Conservation (phyloP, 1,140 invertebrate genomes). For the Saccostrea echinata region DNA sequence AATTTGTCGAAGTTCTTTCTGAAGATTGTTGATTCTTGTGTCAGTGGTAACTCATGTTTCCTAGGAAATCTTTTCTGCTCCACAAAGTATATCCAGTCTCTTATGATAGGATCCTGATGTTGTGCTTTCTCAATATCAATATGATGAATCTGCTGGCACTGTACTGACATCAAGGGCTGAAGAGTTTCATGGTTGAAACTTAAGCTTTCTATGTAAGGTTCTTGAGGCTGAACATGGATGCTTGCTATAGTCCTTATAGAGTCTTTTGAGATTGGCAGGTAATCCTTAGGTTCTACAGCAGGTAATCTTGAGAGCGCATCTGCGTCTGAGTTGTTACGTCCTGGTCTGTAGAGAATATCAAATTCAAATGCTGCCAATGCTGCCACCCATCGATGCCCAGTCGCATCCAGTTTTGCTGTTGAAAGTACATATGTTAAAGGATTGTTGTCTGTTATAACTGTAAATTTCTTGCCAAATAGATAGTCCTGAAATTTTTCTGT, state of each 20-base stretch:
- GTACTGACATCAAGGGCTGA: slow-evolving; percentile 9
- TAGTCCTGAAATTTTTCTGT: slow-evolving; percentile 58
- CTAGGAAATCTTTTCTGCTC: background rate
- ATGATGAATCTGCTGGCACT: background rate
- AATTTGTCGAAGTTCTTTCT: slow-evolving; percentile 49
- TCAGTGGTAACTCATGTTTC: slow-evolving; percentile 17
- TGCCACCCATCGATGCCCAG: slow-evolving; percentile 53
- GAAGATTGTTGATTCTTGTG: slow-evolving; percentile 36
- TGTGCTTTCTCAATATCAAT: slow-evolving; percentile 32
- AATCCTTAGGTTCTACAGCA: background rate
- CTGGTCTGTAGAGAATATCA: slow-evolving; percentile 51
- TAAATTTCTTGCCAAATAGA: slow-evolving; percentile 42
- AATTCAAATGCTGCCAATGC: slow-evolving; percentile 49
- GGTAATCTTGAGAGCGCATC: slow-evolving; percentile 56
- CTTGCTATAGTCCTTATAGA: background rate
- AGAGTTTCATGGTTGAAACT: background rate
- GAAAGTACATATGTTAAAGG: slow-evolving; percentile 46
- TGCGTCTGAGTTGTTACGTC: slow-evolving; percentile 55
- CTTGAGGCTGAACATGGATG: slow-evolving; percentile 11
- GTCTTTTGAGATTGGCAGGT: background rate
- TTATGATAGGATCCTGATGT: slow-evolving; percentile 20
- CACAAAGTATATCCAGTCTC: background rate
- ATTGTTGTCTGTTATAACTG: slow-evolving; percentile 55
- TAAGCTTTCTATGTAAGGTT: slow-evolving; percentile 28
- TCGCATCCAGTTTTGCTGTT: slow-evolving; percentile 58